A percentile compares a stretch with the other conserved stretches of the same genome.
Evolutionary conservation across 2,113 vertebrate species (phyloP).

Genomic region (Ursus arctos): DNA sequence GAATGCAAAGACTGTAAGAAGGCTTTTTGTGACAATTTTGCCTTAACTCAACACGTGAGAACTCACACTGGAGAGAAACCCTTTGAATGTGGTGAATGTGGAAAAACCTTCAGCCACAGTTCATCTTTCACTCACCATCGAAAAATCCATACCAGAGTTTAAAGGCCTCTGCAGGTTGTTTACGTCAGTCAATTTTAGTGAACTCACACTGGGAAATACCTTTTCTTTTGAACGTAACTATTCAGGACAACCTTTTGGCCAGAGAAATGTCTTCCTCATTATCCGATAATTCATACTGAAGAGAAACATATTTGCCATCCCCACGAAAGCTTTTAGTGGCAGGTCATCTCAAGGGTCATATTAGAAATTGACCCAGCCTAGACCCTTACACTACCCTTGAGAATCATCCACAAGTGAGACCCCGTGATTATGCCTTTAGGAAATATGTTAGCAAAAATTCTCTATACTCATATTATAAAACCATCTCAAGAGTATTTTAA

Average conservation of each 20-base stretch:
- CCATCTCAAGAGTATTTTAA: slow-evolving; percentile 8
- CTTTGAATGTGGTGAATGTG: slow-evolving; percentile 67
- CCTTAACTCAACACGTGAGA: slow-evolving; percentile 76
- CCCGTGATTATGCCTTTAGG: neutral
- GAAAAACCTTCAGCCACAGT: slow-evolving; percentile 65
- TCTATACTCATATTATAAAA: neutral
- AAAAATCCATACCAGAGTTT: slow-evolving; percentile 57
- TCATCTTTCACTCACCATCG: slow-evolving; percentile 67
- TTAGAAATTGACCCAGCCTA: neutral
- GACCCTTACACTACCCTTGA: neutral
- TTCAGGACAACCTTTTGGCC: neutral
- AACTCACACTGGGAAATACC: neutral
- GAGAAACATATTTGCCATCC: neutral
- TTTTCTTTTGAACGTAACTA: slow-evolving; percentile 20
- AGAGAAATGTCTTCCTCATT: neutral
- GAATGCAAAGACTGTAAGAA: slow-evolving; percentile 68
- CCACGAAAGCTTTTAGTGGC: neutral
- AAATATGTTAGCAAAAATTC: neutral
- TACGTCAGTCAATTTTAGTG: neutral
- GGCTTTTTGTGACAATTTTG: slow-evolving; percentile 73
- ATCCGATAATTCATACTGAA: neutral
- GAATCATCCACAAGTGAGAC: neutral
- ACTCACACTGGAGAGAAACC: slow-evolving; percentile 76
- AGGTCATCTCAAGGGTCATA: slow-evolving; percentile 10
- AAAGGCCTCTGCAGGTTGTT: neutral